Conservation (phyloP, 2,113 vertebrate genomes). For the Plotosus lineatus region DNA sequence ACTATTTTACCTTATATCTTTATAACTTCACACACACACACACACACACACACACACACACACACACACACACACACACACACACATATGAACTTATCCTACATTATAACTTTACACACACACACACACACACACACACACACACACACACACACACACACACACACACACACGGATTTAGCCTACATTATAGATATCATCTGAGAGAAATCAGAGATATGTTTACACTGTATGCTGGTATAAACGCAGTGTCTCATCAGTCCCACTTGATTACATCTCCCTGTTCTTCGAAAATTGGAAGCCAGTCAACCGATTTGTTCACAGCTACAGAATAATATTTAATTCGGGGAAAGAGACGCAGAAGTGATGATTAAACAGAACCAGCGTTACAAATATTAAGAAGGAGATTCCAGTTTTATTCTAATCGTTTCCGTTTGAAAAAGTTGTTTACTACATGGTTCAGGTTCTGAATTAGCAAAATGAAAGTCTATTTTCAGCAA, state of each 20-base stretch:
- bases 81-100: too few species aligned
- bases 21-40: too few species aligned
- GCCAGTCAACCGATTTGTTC: conserved; percentile 57
- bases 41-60: too few species aligned
- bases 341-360: conserved; percentile 53
- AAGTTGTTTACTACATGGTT: not conserved
- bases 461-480: not conserved
- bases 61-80: too few species aligned
- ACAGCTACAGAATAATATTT: conserved; percentile 49
- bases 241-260: conserved; percentile 28
- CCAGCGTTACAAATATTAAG: not conserved
- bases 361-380: not conserved
- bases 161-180: too few species aligned
- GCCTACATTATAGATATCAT: too few species aligned
- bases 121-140: too few species aligned
- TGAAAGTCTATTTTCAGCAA: not conserved
- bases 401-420: not conserved
- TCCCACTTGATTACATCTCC: conserved; percentile 54
- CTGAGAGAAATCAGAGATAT: not conserved
- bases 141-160: too few species aligned
- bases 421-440: not conserved
- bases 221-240: conserved; percentile 16
- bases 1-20: too few species aligned
- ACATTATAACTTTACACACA: too few species aligned
- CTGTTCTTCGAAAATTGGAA: conserved; percentile 63